Percentiles rank a stretch among this genome's conserved stretches.
These are phyloP conservation scores for Sturmia bella DNA, from an alignment of 2,888 invertebrate species.

Conservation along the genomic window DNA sequence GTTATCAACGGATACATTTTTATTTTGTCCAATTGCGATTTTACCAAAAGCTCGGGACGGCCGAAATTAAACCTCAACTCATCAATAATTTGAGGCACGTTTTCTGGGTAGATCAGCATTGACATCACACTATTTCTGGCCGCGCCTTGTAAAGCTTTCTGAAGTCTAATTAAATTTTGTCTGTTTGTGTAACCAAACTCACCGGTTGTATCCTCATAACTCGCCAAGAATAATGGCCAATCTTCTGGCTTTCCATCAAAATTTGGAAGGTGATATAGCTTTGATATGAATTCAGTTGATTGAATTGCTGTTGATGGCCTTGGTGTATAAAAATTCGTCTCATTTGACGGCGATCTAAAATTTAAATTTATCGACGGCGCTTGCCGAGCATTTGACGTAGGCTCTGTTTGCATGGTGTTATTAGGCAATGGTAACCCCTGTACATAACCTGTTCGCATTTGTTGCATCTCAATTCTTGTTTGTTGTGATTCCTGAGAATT, in stretches of 20 bases:
- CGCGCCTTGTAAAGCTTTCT: constrained; percentile 38
- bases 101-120: constrained; percentile 45
- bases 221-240: constrained; percentile 49
- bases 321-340: too few relatives aligned
- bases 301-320: background rate
- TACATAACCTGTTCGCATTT: too few relatives aligned
- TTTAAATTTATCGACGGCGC: too few relatives aligned
- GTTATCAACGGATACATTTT: background rate
- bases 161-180: constrained; percentile 54
- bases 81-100: constrained; percentile 49
- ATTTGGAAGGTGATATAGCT: constrained; percentile 17
- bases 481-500: too few relatives aligned
- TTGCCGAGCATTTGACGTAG: too few relatives aligned
- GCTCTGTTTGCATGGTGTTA: too few relatives aligned
- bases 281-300: background rate
- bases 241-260: too few relatives aligned
- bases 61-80: constrained; percentile 27
- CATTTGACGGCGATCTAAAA: too few relatives aligned
- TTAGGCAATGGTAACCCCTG: too few relatives aligned
- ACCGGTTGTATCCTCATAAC: constrained; percentile 18
- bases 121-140: constrained; percentile 35
- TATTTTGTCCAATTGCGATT: background rate
- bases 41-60: background rate
- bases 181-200: constrained; percentile 52
- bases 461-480: background rate